Evolutionary conservation across 2,797 vertebrate genomes (phyloP).

Genomic region (Premnoplex brunnescens): DNA sequence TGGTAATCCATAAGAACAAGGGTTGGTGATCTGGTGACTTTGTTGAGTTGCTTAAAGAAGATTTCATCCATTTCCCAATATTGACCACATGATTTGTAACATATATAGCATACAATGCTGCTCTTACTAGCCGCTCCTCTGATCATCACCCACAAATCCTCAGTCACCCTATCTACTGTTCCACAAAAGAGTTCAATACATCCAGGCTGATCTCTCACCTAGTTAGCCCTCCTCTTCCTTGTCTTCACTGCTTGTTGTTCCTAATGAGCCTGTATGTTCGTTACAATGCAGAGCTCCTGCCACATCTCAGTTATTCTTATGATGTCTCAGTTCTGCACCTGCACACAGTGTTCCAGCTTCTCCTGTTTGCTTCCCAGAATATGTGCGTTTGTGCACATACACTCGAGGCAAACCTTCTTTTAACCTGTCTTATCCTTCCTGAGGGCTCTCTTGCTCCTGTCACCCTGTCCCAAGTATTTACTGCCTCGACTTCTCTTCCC

Average conservation of each 20-base stretch:
- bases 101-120: neutral
- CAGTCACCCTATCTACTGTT: neutral
- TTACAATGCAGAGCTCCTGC: neutral
- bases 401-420: constrained; percentile 39
- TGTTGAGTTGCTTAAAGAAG: neutral
- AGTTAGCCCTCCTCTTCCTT: neutral
- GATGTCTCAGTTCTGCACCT: neutral
- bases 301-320: neutral
- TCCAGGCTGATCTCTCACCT: neutral
- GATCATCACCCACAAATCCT: neutral
- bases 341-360: neutral
- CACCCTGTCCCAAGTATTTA: constrained; percentile 52
- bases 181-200: neutral
- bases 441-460: constrained; percentile 28
- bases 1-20: neutral
- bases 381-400: neutral
- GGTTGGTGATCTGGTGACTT: neutral
- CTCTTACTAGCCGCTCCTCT: neutral
- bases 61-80: neutral
- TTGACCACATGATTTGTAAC: neutral
- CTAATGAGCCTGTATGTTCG: neutral
- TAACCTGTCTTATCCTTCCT: constrained; percentile 29
- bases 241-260: neutral
- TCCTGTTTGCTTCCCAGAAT: neutral
- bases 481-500: constrained; percentile 1